Conservation (phyloP, 2,888 invertebrate genomes). For the Bedellia somnulentella region DNA sequence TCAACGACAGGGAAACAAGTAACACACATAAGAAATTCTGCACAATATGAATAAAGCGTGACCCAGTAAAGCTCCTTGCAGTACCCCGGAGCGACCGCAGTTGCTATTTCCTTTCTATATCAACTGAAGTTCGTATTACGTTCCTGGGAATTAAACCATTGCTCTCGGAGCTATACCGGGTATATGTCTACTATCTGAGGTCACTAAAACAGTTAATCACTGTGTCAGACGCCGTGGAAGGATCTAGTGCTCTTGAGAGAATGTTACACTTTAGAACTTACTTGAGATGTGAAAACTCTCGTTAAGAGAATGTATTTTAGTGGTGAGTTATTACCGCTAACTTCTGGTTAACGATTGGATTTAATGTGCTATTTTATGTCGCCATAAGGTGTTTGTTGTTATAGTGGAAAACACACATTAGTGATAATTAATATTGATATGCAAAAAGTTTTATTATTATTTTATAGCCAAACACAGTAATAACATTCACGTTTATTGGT, state of each 20-base stretch:
- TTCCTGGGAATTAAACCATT: constrained; percentile 5
- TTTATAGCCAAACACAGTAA: too few species aligned
- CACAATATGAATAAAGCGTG: constrained; percentile 15
- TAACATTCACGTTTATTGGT: too few species aligned
- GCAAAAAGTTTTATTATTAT: too few species aligned
- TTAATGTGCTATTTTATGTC: too few species aligned
- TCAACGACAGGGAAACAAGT: constrained; percentile 2
- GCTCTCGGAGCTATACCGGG: not conserved
- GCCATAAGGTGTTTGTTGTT: too few species aligned
- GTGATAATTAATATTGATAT: too few species aligned
- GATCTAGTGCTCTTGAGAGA: constrained; percentile 2
- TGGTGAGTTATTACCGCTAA: too few species aligned
- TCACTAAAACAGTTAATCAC: constrained; percentile 5
- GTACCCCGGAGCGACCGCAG: constrained; percentile 14
- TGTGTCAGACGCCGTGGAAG: constrained; percentile 2
- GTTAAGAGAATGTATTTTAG: too few species aligned
- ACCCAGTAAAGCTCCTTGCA: constrained; percentile 23
- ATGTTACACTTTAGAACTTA: too few species aligned
- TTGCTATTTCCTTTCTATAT: constrained; percentile 2
- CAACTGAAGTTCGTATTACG: constrained; percentile 2
- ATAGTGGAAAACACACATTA: too few species aligned
- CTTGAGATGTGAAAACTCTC: too few species aligned
- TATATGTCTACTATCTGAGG: constrained; percentile 2
- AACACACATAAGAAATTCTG: constrained; percentile 3
- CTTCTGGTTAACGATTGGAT: too few species aligned